Base-by-base conservation (phyloP, 2,113 vertebrate genomes). In the Australoheros scitulus region DNA sequence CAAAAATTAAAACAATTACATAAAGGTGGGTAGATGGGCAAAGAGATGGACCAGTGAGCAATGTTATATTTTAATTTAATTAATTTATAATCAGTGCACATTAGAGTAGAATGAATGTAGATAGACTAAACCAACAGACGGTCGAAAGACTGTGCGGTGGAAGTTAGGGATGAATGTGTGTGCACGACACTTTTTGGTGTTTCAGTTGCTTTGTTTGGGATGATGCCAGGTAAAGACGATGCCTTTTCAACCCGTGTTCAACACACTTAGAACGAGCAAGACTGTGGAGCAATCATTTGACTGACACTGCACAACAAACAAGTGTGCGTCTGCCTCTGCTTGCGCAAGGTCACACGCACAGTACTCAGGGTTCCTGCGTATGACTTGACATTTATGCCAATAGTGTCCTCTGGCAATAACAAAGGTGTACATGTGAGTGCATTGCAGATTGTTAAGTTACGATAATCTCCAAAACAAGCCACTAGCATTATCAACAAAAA, bases 231-330 rank as follows among this genome's bases (percentile, higher is more conserved):
- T 65, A 32, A 86, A 81, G 32, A 86, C 24, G 50, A 90, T 81
- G 91, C 89, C 87, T 93, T 92, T 85, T 79, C 29, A 72, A 78
- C 55, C 77, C 32, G 32, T 64, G 56, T 79, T 90, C 10, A 59
- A 85, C 58, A 70, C 24, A n/a, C 61, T 80, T 52, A 18, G 36
- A n/a, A 32, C 11, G 24, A 64, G 61, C 50, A 4, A 18, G 36
- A 47, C 26, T 68, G 81, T 60, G 34, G 79, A 29, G 38, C 8
- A 3, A 41, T 29, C 60, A 60, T 81, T 60, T 8, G 18, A 86
- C 72, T 36, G 29, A 70, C 72, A 81, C 72, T 70, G 61, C 65
- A 80, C 52, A 61, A 56, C 59, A 63, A 32, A 61, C 76, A 18
- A 6, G 57, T 24, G 61, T 80, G 85, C 18, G 36, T 41, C 55